Conservation (phyloP, 37 sponge, comb jelly and placozoan species). For the Theonella swinhoei region DNA sequence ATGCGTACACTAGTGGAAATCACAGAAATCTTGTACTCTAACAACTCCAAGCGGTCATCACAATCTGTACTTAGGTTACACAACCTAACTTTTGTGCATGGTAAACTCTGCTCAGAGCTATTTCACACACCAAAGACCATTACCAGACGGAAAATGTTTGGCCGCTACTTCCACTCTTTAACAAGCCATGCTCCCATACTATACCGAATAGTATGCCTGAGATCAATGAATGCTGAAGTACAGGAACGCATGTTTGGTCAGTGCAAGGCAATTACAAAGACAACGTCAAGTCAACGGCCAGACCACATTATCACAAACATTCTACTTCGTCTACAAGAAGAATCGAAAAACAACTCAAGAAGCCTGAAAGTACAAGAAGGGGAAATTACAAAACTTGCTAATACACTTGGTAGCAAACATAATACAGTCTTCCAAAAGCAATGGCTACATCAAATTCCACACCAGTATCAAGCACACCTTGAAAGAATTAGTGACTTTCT, state of each 20-base stretch:
- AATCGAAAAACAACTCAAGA: background rate
- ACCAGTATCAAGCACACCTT: constrained; percentile 4
- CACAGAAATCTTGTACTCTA: constrained; percentile 1
- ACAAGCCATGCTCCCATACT: constrained; percentile 8
- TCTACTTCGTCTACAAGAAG: background rate
- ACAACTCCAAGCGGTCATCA: constrained; percentile 9
- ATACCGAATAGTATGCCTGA: background rate
- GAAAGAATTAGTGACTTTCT: constrained; percentile 21
- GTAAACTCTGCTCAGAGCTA: background rate
- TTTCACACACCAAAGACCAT: background rate
- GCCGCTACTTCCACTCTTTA: constrained; percentile 23
- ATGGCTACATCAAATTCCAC: background rate
- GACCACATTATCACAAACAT: constrained; percentile 25
- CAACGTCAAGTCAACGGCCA: constrained; percentile 7
- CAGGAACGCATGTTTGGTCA: constrained; percentile 26
- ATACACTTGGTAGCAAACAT: no score
- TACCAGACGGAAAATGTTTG: background rate
- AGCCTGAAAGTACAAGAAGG: background rate
- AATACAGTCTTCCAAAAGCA: background rate
- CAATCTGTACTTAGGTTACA: constrained; percentile 1
- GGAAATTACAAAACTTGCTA: background rate
- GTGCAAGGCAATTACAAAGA: constrained; percentile 18
- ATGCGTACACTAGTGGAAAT: constrained; percentile 5
- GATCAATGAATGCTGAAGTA: constrained; percentile 20
- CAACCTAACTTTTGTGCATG: constrained; percentile 14